A percentile compares a stretch with the other conserved stretches of the same genome.
Evolutionary conservation across 1,140 invertebrate species (phyloP).

Genomic region (Mizuhopecten yessoensis): DNA sequence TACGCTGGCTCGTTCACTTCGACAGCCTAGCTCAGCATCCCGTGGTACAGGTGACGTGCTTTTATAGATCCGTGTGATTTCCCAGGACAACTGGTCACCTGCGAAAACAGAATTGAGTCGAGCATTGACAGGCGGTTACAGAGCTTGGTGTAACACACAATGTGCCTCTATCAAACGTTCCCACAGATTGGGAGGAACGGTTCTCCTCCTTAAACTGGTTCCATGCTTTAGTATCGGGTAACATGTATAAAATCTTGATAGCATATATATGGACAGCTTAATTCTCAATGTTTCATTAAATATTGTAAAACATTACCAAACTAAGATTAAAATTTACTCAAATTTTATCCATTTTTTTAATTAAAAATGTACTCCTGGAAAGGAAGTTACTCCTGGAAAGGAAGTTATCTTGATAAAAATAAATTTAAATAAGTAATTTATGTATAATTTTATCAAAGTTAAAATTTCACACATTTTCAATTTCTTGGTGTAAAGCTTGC

Average conservation of each 20-base stretch:
- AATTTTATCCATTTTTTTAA: not conserved
- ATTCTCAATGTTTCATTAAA: not conserved
- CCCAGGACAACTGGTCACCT: not conserved
- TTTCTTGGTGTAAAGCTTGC: not conserved
- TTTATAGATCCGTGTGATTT: not conserved
- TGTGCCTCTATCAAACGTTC: not conserved
- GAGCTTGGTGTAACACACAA: not conserved
- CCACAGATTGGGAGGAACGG: not conserved
- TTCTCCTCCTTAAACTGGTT: not conserved
- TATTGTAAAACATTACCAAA: not conserved
- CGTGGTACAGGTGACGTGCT: not conserved
- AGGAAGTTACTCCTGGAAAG: not conserved
- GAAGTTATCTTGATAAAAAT: no score
- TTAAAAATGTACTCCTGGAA: not conserved
- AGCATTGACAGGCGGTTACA: not conserved
- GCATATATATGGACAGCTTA: no score
- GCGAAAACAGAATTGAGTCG: not conserved
- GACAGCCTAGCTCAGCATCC: not conserved
- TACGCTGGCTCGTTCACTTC: not conserved
- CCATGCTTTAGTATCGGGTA: not conserved
- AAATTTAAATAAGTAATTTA: not conserved
- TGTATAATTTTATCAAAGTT: not conserved
- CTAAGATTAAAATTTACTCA: not conserved
- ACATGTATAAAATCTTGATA: not conserved
- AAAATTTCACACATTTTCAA: not conserved